phyloP scores from a whole-genome alignment of 2,797 vertebrate genomes.

The Hapalemur alaotrensis region DNA sequence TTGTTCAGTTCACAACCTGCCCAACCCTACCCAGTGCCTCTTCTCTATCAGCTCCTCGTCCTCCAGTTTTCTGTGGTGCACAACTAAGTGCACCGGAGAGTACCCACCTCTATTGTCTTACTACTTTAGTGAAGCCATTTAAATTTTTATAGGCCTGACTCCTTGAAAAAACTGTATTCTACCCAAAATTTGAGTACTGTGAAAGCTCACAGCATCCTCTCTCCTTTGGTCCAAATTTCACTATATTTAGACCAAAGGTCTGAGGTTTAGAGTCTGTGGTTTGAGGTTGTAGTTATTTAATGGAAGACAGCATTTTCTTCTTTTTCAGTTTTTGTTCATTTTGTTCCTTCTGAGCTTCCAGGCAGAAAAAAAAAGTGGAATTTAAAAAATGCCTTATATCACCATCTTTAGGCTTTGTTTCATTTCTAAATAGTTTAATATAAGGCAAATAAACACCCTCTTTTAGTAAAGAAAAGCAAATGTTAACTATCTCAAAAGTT shows the following conservation, averaged over 20 bases:
- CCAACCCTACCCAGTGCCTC: neutral
- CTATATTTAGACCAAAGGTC: neutral
- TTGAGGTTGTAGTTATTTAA: neutral
- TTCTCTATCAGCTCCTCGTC: neutral
- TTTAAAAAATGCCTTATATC: neutral
- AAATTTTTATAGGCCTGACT: neutral
- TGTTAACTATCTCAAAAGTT: neutral
- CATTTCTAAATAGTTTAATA: constrained; percentile 29
- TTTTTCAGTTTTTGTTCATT: neutral
- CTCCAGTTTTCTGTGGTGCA: neutral
- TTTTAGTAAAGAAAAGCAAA: neutral
- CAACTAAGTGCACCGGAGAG: neutral
- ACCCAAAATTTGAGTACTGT: neutral
- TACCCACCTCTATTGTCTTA: neutral
- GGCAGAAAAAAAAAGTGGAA: neutral
- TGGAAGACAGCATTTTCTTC: neutral
- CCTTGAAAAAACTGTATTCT: neutral
- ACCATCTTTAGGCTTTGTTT: neutral
- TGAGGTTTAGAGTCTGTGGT: neutral
- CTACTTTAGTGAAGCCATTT: neutral
- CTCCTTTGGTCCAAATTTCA: neutral
- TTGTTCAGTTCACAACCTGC: neutral
- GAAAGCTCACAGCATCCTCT: neutral
- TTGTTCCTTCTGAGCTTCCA: neutral
- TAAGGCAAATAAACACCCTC: neutral